A percentile compares a stretch with the other conserved stretches of the same genome.
These are phyloP conservation scores for Drosophila navojoa DNA, from an alignment of 1,140 invertebrate genomes.

Conservation along the genomic window DNA sequence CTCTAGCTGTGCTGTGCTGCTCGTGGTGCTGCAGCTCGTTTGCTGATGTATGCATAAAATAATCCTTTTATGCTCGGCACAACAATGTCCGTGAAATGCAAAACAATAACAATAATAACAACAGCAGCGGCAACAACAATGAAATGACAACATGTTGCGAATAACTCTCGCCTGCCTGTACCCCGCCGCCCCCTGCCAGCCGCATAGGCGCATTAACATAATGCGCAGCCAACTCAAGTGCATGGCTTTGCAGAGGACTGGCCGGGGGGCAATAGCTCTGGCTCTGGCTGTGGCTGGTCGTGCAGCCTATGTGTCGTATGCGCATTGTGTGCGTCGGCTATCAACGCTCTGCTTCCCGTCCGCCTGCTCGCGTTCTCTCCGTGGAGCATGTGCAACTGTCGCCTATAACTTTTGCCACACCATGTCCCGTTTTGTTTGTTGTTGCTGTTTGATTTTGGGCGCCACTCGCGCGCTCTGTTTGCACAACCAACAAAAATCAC, in stretches of 20 bases:
- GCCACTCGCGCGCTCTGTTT: slow-evolving; percentile 54
- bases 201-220: slow-evolving; percentile 76
- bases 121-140: slow-evolving; percentile 40
- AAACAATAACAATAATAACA: slow-evolving; percentile 79
- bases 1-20: slow-evolving; percentile 6
- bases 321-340: slow-evolving; percentile 56
- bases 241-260: slow-evolving; percentile 9
- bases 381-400: slow-evolving; percentile 55
- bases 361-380: background rate
- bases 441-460: slow-evolving; percentile 59
- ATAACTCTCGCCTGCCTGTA: slow-evolving; percentile 30
- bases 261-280: background rate
- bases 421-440: slow-evolving; percentile 36
- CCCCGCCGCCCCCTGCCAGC: background rate
- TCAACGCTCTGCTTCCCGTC: slow-evolving; percentile 5
- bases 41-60: slow-evolving; percentile 82
- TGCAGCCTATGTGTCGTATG: slow-evolving; percentile 66
- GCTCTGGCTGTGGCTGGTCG: slow-evolving; percentile 1
- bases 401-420: slow-evolving; percentile 53
- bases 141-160: slow-evolving; percentile 51
- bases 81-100: slow-evolving; percentile 83
- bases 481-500: slow-evolving; percentile 57
- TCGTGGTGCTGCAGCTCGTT: slow-evolving; percentile 31
- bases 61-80: slow-evolving; percentile 78
- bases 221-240: slow-evolving; percentile 77